A percentile compares a stretch with the other conserved stretches of the same genome.
phyloP scores from a whole-genome alignment of 2,797 vertebrate genomes.

The Avahi laniger region DNA sequence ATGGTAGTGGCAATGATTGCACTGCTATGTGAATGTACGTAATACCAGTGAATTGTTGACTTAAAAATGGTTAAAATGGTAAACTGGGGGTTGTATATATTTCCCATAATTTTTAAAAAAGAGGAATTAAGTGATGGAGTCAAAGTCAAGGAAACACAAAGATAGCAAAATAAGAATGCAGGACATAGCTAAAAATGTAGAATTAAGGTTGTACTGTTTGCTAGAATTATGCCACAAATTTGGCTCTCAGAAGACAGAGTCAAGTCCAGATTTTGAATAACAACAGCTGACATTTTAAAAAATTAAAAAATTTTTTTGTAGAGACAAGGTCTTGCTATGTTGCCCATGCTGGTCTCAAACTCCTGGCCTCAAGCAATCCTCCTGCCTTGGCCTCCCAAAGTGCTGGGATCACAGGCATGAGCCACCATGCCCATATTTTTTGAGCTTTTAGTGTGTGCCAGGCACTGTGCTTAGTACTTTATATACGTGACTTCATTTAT shows the following conservation, averaged over 20 bases:
- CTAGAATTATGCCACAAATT: not conserved
- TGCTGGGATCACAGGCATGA: not conserved
- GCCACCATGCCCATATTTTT: not conserved
- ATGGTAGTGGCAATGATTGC: not conserved
- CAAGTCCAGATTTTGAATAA: conserved; percentile 11
- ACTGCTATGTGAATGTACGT: not conserved
- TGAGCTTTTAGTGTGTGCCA: not conserved
- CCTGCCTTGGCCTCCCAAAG: not conserved
- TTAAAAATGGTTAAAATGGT: not conserved
- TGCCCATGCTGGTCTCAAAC: no score
- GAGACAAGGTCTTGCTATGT: not conserved
- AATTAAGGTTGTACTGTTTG: not conserved
- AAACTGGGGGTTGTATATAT: not conserved
- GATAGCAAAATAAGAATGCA: not conserved
- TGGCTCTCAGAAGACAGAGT: not conserved
- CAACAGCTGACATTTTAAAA: not conserved
- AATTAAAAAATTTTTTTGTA: not conserved
- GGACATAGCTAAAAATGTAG: not conserved
- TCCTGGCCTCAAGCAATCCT: no score
- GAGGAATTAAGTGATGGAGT: not conserved
- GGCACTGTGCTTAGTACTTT: not conserved
- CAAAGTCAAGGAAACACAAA: not conserved
- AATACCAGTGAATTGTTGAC: not conserved
- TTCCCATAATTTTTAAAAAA: not conserved
- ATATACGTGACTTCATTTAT: not conserved